Conservation (phyloP, 1,140 invertebrate species). For the Drosophila pachea region DNA sequence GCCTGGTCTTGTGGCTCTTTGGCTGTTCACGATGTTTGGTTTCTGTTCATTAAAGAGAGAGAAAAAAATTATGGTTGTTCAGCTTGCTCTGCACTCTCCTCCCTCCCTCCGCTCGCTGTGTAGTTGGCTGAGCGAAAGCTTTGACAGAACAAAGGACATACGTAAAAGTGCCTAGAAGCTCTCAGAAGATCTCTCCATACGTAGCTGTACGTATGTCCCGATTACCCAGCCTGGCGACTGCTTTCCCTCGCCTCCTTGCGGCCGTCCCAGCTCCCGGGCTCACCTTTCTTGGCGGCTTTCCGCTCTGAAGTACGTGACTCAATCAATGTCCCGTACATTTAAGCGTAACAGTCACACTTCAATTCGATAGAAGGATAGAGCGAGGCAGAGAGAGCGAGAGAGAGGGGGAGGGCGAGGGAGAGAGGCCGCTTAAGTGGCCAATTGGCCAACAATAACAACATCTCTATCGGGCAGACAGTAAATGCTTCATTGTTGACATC, state of each 20-base stretch:
- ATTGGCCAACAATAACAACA: slow-evolving; percentile 46
- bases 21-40: slow-evolving; percentile 10
- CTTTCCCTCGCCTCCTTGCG: not conserved
- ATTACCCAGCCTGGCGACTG: not conserved
- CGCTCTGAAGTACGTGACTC: slow-evolving; percentile 52
- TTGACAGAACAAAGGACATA: not conserved
- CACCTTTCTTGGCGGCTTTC: not conserved
- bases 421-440: slow-evolving; percentile 54
- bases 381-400: not conserved
- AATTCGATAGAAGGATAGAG: slow-evolving; percentile 19
- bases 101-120: not conserved
- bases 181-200: too few relatives aligned
- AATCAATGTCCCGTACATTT: slow-evolving; percentile 64
- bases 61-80: slow-evolving; percentile 29
- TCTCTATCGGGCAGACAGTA: slow-evolving; percentile 43
- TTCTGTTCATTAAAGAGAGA: slow-evolving; percentile 51
- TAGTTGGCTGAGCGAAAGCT: not conserved
- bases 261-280: slow-evolving; percentile 1
- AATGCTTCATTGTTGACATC: slow-evolving; percentile 47
- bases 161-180: too few relatives aligned
- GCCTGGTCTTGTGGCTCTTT: slow-evolving; percentile 11
- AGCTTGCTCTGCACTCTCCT: slow-evolving; percentile 12
- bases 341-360: slow-evolving; percentile 48
- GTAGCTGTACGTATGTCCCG: too few relatives aligned
- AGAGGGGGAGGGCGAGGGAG: slow-evolving; percentile 7